These are phyloP conservation scores for Corella eumyota DNA, from an alignment of 23 tunicate genomes.

Conservation along the genomic window DNA sequence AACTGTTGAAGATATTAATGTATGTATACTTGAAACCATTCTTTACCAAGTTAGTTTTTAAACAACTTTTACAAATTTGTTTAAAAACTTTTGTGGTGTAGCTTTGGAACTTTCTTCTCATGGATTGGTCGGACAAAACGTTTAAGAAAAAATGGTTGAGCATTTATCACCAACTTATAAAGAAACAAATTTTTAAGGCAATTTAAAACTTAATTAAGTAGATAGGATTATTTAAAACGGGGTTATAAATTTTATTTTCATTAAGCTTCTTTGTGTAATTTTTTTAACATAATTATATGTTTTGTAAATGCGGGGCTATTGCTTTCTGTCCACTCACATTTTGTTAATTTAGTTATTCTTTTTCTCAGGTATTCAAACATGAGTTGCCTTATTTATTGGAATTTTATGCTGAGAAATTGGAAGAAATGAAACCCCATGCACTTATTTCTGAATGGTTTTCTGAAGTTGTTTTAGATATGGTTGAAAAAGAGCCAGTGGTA, in stretches of 20 bases:
- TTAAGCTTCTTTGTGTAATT: no score
- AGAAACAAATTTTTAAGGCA: no score
- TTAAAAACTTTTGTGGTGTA: background rate
- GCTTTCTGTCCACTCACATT: background rate
- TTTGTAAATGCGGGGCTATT: background rate
- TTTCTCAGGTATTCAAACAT: slow-evolving; percentile 6
- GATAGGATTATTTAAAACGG: background rate
- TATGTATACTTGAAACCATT: no score
- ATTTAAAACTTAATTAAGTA: no score
- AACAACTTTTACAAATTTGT: no score
- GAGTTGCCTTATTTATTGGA: background rate
- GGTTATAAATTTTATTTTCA: no score
- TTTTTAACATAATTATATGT: background rate
- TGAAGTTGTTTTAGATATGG: slow-evolving; percentile 1
- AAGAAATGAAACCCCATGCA: background rate
- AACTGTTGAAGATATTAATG: no score
- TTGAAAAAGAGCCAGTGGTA: slow-evolving; percentile 7
- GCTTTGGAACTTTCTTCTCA: slow-evolving; percentile 6
- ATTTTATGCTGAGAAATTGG: slow-evolving; percentile 12
- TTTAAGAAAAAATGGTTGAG: background rate
- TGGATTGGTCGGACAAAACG: background rate
- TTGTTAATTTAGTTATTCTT: background rate
- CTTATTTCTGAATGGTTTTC: background rate
- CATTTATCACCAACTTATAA: no score
- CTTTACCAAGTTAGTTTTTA: no score